Evolutionary conservation across 2,797 vertebrate species (phyloP).

Genomic region (Odontamblyopus rebecca): DNA sequence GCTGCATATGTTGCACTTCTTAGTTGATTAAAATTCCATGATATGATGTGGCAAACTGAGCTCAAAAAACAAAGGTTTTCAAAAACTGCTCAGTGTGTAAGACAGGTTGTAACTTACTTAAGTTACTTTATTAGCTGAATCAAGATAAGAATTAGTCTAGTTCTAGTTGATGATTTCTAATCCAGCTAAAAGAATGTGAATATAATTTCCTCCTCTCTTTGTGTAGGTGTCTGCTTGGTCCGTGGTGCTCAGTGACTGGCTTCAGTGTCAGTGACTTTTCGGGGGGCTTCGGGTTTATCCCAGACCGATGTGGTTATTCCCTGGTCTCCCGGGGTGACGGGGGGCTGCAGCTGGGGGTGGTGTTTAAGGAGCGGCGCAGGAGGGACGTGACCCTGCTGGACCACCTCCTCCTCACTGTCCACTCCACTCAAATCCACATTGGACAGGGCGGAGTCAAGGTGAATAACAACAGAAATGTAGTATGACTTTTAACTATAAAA

Average conservation of each 20-base stretch:
- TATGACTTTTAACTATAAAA: too few relatives aligned
- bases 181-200: too few relatives aligned
- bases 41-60: too few relatives aligned
- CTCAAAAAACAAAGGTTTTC: too few relatives aligned
- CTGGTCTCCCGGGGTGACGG: neutral
- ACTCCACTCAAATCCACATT: neutral
- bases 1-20: too few relatives aligned
- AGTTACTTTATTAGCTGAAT: too few relatives aligned
- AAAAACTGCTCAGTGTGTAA: too few relatives aligned
- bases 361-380: constrained; percentile 5
- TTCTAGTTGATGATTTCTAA: too few relatives aligned
- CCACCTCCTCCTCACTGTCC: neutral
- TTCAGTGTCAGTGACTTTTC: neutral
- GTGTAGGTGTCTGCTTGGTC: neutral
- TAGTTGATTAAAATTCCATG: too few relatives aligned
- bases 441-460: neutral
- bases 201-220: neutral
- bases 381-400: constrained; percentile 2
- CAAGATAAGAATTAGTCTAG: too few relatives aligned
- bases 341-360: neutral
- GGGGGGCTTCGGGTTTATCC: neutral
- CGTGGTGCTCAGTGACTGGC: constrained; percentile 1
- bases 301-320: neutral
- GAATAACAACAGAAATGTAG: neutral
- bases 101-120: too few relatives aligned